Conservation (phyloP, 2,113 vertebrate genomes). For the Sarotherodon lohbergeri region DNA sequence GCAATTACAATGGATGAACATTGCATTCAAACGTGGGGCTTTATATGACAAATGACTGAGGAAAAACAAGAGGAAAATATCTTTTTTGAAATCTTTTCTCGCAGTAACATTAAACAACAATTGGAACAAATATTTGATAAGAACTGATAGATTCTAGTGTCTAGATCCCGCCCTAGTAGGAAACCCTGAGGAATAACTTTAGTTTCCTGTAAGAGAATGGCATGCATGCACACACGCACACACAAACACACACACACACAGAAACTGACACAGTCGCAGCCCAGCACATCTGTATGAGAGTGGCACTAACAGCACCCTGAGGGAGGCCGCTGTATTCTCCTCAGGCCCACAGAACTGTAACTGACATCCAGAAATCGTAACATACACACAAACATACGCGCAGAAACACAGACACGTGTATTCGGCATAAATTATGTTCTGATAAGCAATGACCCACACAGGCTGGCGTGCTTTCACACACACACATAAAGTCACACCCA, state of each 20-base stretch:
- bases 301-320: slow-evolving; percentile 65
- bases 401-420: slow-evolving; percentile 17
- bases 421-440: slow-evolving; percentile 50
- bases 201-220: slow-evolving; percentile 35
- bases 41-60: not conserved
- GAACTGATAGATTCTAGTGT: not conserved
- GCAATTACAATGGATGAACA: not conserved
- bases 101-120: not conserved
- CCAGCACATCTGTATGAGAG: slow-evolving; percentile 67
- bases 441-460: slow-evolving; percentile 51
- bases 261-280: slow-evolving; percentile 51
- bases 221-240: not conserved
- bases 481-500: slow-evolving; percentile 45
- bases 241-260: slow-evolving; percentile 9
- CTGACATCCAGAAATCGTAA: slow-evolving; percentile 59
- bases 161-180: not conserved
- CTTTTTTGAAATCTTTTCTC: not conserved
- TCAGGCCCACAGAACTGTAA: slow-evolving; percentile 63
- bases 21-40: not conserved
- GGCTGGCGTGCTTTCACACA: slow-evolving; percentile 32
- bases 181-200: slow-evolving; percentile 32
- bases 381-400: slow-evolving; percentile 3
- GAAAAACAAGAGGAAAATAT: not conserved
- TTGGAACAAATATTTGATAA: not conserved
- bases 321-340: slow-evolving; percentile 62